Evolutionary conservation across 1,140 invertebrate species (phyloP).

Genomic region (Rhynchophorus ferrugineus): DNA sequence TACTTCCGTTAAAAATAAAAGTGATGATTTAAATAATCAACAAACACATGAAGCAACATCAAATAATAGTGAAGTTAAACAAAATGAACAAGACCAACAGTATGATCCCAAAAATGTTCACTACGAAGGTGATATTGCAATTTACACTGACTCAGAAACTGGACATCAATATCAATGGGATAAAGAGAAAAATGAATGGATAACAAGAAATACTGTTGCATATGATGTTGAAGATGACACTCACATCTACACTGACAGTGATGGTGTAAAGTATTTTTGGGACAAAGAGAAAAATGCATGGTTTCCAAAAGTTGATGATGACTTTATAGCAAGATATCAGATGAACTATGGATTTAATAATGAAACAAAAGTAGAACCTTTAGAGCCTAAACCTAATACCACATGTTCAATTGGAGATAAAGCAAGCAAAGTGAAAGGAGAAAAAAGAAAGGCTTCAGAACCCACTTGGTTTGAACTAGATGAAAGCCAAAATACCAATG

Average conservation of each 20-base stretch:
- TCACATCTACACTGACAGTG: constrained; percentile 76
- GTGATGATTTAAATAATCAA: not conserved
- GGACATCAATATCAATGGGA: constrained; percentile 62
- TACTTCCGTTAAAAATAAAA: no score
- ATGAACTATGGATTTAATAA: constrained; percentile 87
- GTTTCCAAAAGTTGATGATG: constrained; percentile 96
- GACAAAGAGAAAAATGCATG: constrained; percentile 84
- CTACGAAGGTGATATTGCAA: constrained; percentile 59
- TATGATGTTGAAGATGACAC: constrained; percentile 72
- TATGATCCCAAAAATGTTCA: constrained; percentile 50
- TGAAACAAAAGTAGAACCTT: constrained; percentile 32
- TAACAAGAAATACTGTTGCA: constrained; percentile 40
- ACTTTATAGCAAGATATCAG: constrained; percentile 94
- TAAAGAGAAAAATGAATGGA: constrained; percentile 52
- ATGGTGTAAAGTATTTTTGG: constrained; percentile 88
- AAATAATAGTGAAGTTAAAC: not conserved
- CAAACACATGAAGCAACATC: not conserved
- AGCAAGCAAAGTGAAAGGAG: constrained; percentile 19
- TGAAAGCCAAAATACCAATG: constrained; percentile 90
- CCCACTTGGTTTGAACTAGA: constrained; percentile 89
- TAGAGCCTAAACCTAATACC: constrained; percentile 24
- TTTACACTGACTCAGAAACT: constrained; percentile 65
- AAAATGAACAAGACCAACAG: not conserved
- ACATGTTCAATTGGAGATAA: constrained; percentile 8
- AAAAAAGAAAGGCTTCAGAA: constrained; percentile 44